phyloP scores from a whole-genome alignment of 2,888 invertebrate species.

The Himalopsyche tibetana region DNA sequence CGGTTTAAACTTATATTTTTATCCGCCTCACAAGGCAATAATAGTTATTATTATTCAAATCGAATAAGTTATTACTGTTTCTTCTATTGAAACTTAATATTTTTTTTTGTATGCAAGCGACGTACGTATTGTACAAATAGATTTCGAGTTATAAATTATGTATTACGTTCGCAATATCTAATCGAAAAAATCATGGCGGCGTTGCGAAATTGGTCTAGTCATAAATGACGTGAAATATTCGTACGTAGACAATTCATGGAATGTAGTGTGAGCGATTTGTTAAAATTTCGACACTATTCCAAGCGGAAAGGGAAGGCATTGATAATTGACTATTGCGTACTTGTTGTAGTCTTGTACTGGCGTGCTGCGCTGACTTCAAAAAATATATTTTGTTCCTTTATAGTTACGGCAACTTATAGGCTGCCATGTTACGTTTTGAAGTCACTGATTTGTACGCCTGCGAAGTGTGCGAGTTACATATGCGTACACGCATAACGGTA shows the following conservation, averaged over 20 bases:
- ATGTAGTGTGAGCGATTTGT: background rate
- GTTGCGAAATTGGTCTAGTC: background rate
- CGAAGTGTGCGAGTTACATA: background rate
- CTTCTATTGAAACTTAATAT: background rate
- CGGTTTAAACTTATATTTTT: background rate
- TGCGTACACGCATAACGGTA: conserved; percentile 6
- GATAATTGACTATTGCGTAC: background rate
- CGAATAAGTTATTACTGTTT: conserved; percentile 25
- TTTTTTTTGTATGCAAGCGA: conserved; percentile 19
- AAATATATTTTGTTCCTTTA: too few relatives aligned
- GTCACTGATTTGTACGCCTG: background rate
- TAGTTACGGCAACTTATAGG: too few relatives aligned
- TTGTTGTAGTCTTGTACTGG: background rate
- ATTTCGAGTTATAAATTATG: background rate
- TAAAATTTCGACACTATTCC: background rate
- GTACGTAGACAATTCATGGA: background rate
- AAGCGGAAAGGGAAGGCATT: background rate
- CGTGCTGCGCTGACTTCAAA: background rate
- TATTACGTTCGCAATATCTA: background rate
- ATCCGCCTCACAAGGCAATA: background rate
- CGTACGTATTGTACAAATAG: background rate
- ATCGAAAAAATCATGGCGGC: background rate
- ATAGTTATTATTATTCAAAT: conserved; percentile 6
- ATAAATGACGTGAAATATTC: background rate
- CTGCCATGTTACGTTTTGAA: too few relatives aligned